Conservation (phyloP, 2,113 vertebrate species). For the Rhinogobius similis region DNA sequence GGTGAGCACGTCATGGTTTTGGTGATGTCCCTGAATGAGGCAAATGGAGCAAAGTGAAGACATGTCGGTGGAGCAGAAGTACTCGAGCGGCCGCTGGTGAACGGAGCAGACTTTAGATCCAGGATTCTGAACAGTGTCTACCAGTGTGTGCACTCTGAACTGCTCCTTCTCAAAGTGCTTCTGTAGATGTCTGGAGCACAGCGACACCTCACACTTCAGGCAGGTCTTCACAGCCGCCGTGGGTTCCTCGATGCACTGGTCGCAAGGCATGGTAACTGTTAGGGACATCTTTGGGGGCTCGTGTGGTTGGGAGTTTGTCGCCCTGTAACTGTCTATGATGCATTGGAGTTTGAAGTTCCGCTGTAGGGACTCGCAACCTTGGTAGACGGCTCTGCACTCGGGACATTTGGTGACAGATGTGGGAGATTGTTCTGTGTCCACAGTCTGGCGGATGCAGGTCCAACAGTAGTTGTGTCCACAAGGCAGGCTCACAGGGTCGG, state of each 20-base stretch:
- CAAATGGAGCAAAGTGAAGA: conserved; percentile 67
- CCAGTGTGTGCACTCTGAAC: conserved; percentile 58
- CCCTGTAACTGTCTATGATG: conserved; percentile 69
- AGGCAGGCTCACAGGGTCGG: conserved; percentile 66
- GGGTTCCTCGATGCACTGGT: conserved; percentile 68
- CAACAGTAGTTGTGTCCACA: conserved; percentile 78
- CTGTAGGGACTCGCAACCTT: conserved; percentile 42
- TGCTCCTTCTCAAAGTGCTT: conserved; percentile 63
- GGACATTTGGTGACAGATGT: conserved; percentile 63
- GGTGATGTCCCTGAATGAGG: conserved; percentile 56
- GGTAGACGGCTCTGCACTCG: conserved; percentile 60
- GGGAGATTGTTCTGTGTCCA: not conserved
- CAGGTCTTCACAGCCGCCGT: conserved; percentile 70
- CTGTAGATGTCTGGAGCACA: conserved; percentile 78
- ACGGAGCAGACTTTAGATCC: conserved; percentile 49
- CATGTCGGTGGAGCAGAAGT: conserved; percentile 70
- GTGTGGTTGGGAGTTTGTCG: not conserved
- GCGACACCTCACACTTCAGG: conserved; percentile 70
- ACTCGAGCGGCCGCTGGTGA: conserved; percentile 70
- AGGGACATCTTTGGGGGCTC: not conserved
- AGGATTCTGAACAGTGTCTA: conserved; percentile 23
- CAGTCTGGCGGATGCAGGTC: conserved; percentile 56
- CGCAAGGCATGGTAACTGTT: conserved; percentile 58
- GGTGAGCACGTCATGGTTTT: conserved; percentile 68
- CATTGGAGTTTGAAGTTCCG: conserved; percentile 75